Evolutionary conservation across 2,888 invertebrate genomes (phyloP).

Genomic region (Lasioglossum vierecki): DNA sequence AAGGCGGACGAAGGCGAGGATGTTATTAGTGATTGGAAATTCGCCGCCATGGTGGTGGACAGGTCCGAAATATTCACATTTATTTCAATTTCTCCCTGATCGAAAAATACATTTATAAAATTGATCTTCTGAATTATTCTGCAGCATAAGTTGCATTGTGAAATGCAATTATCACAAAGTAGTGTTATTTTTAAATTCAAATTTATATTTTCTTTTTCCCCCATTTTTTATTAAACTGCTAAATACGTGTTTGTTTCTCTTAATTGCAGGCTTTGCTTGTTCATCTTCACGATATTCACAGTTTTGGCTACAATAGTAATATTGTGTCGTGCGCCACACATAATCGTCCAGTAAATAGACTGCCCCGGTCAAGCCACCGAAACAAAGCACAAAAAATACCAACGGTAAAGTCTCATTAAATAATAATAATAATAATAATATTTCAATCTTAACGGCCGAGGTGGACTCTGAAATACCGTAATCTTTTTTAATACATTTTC

Average conservation of each 20-base stretch:
- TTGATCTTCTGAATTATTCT: neutral
- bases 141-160: neutral
- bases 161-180: neutral
- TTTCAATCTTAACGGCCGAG: neutral
- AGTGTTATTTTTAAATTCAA: neutral
- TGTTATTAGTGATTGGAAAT: slow-evolving; percentile 98
- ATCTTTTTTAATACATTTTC: neutral
- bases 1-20: slow-evolving; percentile 97
- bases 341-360: slow-evolving; percentile 93
- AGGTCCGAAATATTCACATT: slow-evolving; percentile 83
- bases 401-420: slow-evolving; percentile 53
- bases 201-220: neutral
- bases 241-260: slow-evolving; percentile 59
- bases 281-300: slow-evolving; percentile 97
- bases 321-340: slow-evolving; percentile 96
- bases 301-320: slow-evolving; percentile 96
- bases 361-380: slow-evolving; percentile 79
- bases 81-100: neutral
- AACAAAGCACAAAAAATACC: slow-evolving; percentile 73
- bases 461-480: neutral
- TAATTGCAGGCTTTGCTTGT: slow-evolving; percentile 92
- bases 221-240: neutral
- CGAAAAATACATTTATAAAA: neutral
- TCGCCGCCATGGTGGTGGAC: slow-evolving; percentile 99
- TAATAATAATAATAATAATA: neutral